phyloP scores from a whole-genome alignment of 2,113 vertebrate species.

The Mugil cephalus region DNA sequence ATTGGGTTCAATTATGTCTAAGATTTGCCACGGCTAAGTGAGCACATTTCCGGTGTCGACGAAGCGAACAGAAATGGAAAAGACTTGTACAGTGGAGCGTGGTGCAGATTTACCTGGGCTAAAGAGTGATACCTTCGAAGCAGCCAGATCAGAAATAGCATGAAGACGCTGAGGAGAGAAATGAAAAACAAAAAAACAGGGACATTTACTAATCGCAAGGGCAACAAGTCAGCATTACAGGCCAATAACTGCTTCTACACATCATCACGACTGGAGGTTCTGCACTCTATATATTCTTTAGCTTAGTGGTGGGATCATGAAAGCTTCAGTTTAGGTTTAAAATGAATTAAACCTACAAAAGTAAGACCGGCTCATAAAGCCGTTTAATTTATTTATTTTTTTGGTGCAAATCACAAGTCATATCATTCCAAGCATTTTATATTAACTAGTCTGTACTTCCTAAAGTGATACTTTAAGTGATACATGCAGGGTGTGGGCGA shows the following conservation, averaged over 20 bases:
- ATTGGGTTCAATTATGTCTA: constrained; percentile 69
- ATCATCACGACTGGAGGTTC: constrained; percentile 21
- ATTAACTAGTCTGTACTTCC: too few relatives aligned
- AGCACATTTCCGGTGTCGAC: constrained; percentile 64
- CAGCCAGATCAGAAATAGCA: constrained; percentile 87
- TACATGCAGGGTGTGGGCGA: background rate
- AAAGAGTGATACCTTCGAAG: constrained; percentile 83
- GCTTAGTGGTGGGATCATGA: background rate
- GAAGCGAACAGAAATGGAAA: constrained; percentile 53
- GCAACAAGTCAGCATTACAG: constrained; percentile 8
- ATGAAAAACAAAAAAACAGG: constrained; percentile 22
- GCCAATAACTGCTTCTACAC: constrained; percentile 7
- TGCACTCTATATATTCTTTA: constrained; percentile 5
- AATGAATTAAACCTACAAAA: too few relatives aligned
- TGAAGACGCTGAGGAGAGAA: constrained; percentile 79
- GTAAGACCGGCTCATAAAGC: background rate
- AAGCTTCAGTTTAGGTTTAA: background rate
- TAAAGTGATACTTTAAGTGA: too few relatives aligned
- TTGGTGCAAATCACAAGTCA: too few relatives aligned
- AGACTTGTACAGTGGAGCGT: background rate
- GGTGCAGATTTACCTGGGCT: constrained; percentile 80
- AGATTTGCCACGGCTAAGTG: constrained; percentile 70
- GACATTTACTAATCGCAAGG: constrained; percentile 9
- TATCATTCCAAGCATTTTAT: background rate
- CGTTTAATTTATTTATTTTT: too few relatives aligned